phyloP scores from a whole-genome alignment of 1,140 invertebrate species.

The Eumeta japonica region DNA sequence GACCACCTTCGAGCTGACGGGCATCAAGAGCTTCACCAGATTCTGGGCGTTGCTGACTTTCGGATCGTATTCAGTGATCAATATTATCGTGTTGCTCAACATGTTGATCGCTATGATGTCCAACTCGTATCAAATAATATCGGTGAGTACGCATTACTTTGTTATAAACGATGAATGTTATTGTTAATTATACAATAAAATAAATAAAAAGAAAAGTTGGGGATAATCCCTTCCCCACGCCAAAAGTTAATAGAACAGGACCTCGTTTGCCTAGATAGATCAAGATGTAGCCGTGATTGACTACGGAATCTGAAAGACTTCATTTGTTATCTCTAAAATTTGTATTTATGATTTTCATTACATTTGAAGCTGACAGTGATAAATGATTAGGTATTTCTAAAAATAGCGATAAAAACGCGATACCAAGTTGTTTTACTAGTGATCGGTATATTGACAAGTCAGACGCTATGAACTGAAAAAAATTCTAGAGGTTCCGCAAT shows the following conservation, averaged over 20 bases:
- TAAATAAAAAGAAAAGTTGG: background rate
- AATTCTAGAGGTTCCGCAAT: too few species aligned
- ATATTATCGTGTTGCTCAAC: conserved; percentile 89
- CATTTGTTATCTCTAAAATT: too few species aligned
- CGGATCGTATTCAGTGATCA: conserved; percentile 87
- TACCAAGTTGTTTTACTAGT: too few species aligned
- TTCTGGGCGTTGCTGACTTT: conserved; percentile 88
- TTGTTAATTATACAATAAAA: too few species aligned
- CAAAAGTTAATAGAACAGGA: background rate
- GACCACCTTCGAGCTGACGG: conserved; percentile 79
- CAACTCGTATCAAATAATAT: conserved; percentile 91
- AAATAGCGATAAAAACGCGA: too few species aligned
- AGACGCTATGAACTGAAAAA: too few species aligned
- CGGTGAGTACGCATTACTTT: conserved; percentile 59
- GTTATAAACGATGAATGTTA: conserved; percentile 2
- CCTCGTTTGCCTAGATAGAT: background rate
- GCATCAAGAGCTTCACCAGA: conserved; percentile 83
- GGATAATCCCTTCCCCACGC: background rate
- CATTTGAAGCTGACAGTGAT: too few species aligned
- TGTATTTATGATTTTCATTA: too few species aligned
- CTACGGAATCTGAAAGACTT: too few species aligned
- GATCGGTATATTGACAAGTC: too few species aligned
- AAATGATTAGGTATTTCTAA: too few species aligned
- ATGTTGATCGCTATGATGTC: conserved; percentile 97
- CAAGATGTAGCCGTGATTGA: background rate